Base-by-base conservation (phyloP, 2,797 vertebrate genomes). In the Eurystomus glaucurus region DNA sequence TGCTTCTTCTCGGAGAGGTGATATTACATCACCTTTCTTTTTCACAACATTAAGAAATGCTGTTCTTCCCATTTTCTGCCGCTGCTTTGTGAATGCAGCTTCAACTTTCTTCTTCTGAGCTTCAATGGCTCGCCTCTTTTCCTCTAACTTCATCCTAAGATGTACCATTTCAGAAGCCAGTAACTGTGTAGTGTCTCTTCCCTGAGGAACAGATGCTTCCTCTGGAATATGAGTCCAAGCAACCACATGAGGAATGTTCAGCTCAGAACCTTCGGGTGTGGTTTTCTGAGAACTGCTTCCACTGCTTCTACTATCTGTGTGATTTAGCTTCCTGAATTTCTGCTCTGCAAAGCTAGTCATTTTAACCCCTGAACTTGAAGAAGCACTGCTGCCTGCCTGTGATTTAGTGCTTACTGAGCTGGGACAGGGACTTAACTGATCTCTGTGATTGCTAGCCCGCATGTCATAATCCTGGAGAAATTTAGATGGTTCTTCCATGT, bases 41-140 rank as follows among this genome's bases (percentile, higher is more conserved):
- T 99, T 99, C 23, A 99, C 99, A 28, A 99, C 99, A 4, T 98
- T 99, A 54, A 99, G 99, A 97, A 99, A 99, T 1, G 99, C 99
- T 0, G 99, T 99, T 96, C 99, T 99, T 51, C 99, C 99, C 99
- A 99, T 99, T 97, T 99, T 99, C 97, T 99, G 99, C 52, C 99
- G 98, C 91, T 99, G 99, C 66, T 98, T 98, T 0, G 99, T 99
- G 90, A 99, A 99, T 6, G 99, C 99, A 5, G 99, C 99, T 95
- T 99, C 99, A 85, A 99, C 99, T 96, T 99, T 99, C 98, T 99
- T 99, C 96, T 99, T 99, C 97, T 99, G 99, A 22, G 99, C 99
- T 97, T 99, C 99, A 31, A 99, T 99, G 18, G 99, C 99, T 91
- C 99, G 98, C 14, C 99, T 98, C 95, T 99, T 99, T 95, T 99